phyloP scores from a whole-genome alignment of 2,113 vertebrate species.

The Malurus cyaneus region DNA sequence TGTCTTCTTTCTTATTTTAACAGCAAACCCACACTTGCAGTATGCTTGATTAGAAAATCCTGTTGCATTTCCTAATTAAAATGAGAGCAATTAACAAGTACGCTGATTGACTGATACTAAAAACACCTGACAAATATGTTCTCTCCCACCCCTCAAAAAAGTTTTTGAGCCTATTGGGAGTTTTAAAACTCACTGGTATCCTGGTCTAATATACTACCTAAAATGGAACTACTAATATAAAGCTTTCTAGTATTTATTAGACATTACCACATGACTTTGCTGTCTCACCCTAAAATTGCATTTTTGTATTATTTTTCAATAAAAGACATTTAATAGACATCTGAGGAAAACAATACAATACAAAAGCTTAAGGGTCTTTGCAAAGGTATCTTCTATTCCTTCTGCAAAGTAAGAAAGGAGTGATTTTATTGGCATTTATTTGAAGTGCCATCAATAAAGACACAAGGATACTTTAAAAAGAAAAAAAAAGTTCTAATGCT shows the following conservation, averaged over 20 bases:
- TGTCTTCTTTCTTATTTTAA: conserved; percentile 16
- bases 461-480: conserved; percentile 31
- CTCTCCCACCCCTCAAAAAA: conserved; percentile 29
- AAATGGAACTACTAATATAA: conserved; percentile 44
- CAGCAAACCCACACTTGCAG: conserved; percentile 31
- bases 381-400: conserved; percentile 44
- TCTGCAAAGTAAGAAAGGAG: conserved; percentile 46
- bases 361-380: conserved; percentile 52
- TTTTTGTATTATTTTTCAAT: conserved; percentile 49
- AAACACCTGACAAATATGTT: neutral
- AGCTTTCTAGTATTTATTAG: conserved; percentile 32
- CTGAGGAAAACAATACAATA: conserved; percentile 62
- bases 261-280: conserved; percentile 21
- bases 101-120: conserved; percentile 30
- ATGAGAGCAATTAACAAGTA: conserved; percentile 8
- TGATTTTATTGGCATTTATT: conserved; percentile 64
- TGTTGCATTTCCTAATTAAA: conserved; percentile 16
- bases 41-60: conserved; percentile 21
- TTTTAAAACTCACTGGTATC: conserved; percentile 26
- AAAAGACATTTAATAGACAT: conserved; percentile 65
- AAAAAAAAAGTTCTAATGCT: conserved; percentile 10
- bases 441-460: conserved; percentile 61
- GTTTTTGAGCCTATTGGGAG: neutral
- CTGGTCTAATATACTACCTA: conserved; percentile 11
- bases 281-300: conserved; percentile 27